Evolutionary conservation across 1,140 invertebrate genomes (phyloP).

Genomic region (Rhizoglyphus robini): DNA sequence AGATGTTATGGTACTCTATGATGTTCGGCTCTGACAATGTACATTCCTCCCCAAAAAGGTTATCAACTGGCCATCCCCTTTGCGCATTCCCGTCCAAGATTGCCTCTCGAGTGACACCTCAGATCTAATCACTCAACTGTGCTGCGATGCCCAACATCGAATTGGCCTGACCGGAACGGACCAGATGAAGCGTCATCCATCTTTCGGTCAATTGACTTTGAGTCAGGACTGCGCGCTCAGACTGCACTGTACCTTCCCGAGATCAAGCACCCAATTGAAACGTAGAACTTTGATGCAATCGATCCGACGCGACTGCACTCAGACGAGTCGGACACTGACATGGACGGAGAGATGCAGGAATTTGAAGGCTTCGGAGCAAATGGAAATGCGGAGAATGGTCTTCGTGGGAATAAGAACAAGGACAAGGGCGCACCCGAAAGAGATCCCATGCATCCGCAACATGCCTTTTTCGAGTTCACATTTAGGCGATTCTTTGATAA

Average conservation of each 20-base stretch:
- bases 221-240: slow-evolving; percentile 69
- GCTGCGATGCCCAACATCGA: slow-evolving; percentile 68
- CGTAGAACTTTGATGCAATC: slow-evolving; percentile 83
- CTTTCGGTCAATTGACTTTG: slow-evolving; percentile 75
- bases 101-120: slow-evolving; percentile 60
- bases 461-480: slow-evolving; percentile 97
- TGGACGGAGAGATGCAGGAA: too few relatives aligned
- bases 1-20: too few relatives aligned
- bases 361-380: too few relatives aligned
- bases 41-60: slow-evolving; percentile 48
- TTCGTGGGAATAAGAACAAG: not conserved
- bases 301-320: too few relatives aligned
- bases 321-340: too few relatives aligned
- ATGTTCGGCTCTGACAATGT: not conserved
- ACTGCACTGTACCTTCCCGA: slow-evolving; percentile 80
- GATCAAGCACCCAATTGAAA: slow-evolving; percentile 87
- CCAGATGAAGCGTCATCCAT: slow-evolving; percentile 86
- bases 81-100: slow-evolving; percentile 56
- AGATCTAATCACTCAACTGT: slow-evolving; percentile 81
- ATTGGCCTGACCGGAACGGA: slow-evolving; percentile 74
- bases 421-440: slow-evolving; percentile 4
- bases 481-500: slow-evolving; percentile 95
- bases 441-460: slow-evolving; percentile 64
- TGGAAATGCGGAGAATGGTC: not conserved
- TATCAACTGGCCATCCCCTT: slow-evolving; percentile 84